Percentiles rank a stretch among this genome's conserved stretches.
Conservation (phyloP, 2,797 vertebrate species). For the Argyrosomus regius region DNA sequence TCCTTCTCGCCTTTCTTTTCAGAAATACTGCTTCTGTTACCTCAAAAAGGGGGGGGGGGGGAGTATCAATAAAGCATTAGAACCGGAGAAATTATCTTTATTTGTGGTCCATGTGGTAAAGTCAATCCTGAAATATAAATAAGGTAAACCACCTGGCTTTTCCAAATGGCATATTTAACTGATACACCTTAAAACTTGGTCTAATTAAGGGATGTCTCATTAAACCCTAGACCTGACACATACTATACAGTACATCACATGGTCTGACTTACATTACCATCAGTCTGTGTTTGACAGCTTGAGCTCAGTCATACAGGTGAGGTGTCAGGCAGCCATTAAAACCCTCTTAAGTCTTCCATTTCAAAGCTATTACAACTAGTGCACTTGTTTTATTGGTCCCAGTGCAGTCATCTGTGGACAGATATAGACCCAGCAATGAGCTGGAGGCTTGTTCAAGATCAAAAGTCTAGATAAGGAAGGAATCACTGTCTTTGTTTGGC, state of each 20-base stretch:
- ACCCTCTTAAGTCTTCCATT: neutral
- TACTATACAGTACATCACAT: neutral
- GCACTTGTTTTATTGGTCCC: slow-evolving; percentile 19
- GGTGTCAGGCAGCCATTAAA: slow-evolving; percentile 3
- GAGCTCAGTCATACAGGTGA: neutral
- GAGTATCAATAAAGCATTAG: neutral
- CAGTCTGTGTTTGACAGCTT: slow-evolving; percentile 1
- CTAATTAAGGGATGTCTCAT: neutral
- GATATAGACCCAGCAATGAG: neutral
- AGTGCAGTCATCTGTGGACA: slow-evolving; percentile 13
- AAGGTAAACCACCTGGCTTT: neutral
- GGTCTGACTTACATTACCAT: slow-evolving; percentile 9
- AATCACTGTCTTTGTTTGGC: neutral
- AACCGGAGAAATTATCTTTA: neutral
- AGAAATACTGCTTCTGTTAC: neutral
- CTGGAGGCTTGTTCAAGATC: slow-evolving; percentile 1
- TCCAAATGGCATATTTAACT: neutral
- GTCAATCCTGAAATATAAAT: neutral
- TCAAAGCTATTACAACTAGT: neutral
- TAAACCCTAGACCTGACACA: neutral
- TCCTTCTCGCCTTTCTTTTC: neutral
- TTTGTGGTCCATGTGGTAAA: neutral
- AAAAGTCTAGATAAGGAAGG: slow-evolving; percentile 15
- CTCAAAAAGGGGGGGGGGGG: no score
- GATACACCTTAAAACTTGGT: neutral